A percentile compares a stretch with the other conserved stretches of the same genome.
phyloP scores from a whole-genome alignment of 2,797 vertebrate species.

The Benthosema pterotum region DNA sequence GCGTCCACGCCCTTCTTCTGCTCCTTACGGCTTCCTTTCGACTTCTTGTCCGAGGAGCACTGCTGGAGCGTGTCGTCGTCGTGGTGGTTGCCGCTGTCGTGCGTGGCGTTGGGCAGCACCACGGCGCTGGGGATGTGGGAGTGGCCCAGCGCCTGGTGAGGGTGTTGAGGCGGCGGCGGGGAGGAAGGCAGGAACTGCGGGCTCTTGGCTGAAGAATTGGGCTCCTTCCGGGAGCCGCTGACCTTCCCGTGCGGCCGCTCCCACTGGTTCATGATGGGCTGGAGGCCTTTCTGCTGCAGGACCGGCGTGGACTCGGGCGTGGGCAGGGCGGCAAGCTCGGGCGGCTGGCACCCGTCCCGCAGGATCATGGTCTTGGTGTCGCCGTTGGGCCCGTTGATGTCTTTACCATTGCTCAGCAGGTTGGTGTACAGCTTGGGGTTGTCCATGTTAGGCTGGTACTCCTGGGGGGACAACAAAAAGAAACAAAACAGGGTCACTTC shows the following conservation, averaged over 20 bases:
- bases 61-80: slow-evolving; percentile 90
- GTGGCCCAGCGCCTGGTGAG: slow-evolving; percentile 87
- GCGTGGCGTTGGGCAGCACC: slow-evolving; percentile 96
- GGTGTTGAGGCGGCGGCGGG: slow-evolving; percentile 79
- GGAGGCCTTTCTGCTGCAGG: slow-evolving; percentile 93
- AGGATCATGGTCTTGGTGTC: slow-evolving; percentile 92
- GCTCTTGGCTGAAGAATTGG: slow-evolving; percentile 83
- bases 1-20: slow-evolving; percentile 94
- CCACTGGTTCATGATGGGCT: slow-evolving; percentile 92
- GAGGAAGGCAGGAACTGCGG: slow-evolving; percentile 91
- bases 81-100: slow-evolving; percentile 85
- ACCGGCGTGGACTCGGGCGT: slow-evolving; percentile 97
- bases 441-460: slow-evolving; percentile 93
- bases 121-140: slow-evolving; percentile 97
- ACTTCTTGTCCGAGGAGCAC: slow-evolving; percentile 84
- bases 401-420: slow-evolving; percentile 90
- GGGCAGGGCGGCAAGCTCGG: slow-evolving; percentile 93
- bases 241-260: slow-evolving; percentile 87
- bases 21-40: slow-evolving; percentile 87
- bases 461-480: slow-evolving; percentile 62
- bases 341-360: slow-evolving; percentile 89
- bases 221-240: slow-evolving; percentile 86
- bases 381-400: slow-evolving; percentile 79
- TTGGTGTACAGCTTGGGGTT: slow-evolving; percentile 95
- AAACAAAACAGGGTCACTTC: slow-evolving; percentile 33